phyloP scores from a whole-genome alignment of 2,113 vertebrate genomes.

The Neomonachus schauinslandi region DNA sequence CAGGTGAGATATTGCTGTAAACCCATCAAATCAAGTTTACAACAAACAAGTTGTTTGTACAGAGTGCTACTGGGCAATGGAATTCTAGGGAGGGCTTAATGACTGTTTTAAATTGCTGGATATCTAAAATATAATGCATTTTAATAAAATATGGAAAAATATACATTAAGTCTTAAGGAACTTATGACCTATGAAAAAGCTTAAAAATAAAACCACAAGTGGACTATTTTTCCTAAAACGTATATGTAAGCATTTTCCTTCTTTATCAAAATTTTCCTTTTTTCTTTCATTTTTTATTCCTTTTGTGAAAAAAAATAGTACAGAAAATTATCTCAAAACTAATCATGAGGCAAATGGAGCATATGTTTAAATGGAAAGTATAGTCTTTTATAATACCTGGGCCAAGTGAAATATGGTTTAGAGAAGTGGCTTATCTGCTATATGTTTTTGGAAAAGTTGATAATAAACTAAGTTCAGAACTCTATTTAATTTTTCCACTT shows the following conservation, averaged over 20 bases:
- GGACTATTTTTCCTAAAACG: background rate
- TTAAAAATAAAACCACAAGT: background rate
- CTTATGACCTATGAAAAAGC: background rate
- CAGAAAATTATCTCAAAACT: background rate
- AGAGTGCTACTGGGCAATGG: background rate
- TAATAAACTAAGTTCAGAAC: background rate
- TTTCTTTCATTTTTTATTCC: background rate
- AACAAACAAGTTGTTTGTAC: background rate
- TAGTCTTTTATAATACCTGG: background rate
- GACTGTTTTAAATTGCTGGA: background rate
- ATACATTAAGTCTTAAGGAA: background rate
- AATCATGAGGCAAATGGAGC: background rate
- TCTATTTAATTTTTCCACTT: slow-evolving; percentile 14
- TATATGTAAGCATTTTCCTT: background rate
- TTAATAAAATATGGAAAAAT: background rate
- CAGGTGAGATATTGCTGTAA: background rate
- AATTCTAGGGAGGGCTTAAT: background rate
- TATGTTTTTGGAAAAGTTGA: background rate
- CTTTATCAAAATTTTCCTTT: background rate
- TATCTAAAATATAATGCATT: background rate
- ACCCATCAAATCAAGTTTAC: background rate
- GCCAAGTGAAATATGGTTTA: background rate
- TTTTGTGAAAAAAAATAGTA: background rate
- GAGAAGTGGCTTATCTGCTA: background rate
- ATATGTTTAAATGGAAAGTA: background rate